Conservation (phyloP, 2,888 invertebrate genomes). For the Aphodius sticticus region DNA sequence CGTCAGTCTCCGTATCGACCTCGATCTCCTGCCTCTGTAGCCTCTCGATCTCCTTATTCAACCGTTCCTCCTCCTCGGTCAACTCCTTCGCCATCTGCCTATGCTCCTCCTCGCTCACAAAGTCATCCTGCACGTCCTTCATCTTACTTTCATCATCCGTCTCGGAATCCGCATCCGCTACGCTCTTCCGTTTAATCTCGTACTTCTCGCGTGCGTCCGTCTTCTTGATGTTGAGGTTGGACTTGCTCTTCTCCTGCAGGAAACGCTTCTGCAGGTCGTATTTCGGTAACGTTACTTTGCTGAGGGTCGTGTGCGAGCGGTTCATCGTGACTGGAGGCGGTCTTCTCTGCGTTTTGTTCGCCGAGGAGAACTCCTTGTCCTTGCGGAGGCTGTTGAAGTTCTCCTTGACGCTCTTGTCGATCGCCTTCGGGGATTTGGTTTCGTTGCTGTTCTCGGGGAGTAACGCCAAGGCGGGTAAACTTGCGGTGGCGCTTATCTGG, state of each 20-base stretch:
- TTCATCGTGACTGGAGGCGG: conserved; percentile 43
- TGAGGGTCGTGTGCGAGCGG: conserved; percentile 57
- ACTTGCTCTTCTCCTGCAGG: conserved; percentile 41
- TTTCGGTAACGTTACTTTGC: conserved; percentile 48
- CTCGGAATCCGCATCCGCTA: conserved; percentile 66
- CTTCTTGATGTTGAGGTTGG: conserved; percentile 43
- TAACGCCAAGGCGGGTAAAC: conserved; percentile 75
- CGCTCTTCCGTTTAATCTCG: conserved; percentile 64
- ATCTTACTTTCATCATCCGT: conserved; percentile 67
- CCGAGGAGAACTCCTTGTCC: conserved; percentile 31
- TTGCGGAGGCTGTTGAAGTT: conserved; percentile 55
- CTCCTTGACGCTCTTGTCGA: conserved; percentile 57
- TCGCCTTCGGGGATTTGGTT: conserved; percentile 44
- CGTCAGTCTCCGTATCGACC: conserved; percentile 83
- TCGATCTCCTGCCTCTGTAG: conserved; percentile 78
- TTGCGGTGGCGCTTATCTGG: conserved; percentile 82
- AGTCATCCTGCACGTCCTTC: conserved; percentile 65
- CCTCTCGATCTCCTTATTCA: conserved; percentile 80
- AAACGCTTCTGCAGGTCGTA: conserved; percentile 36
- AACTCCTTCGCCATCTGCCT: conserved; percentile 70
- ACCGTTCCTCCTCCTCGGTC: conserved; percentile 77
- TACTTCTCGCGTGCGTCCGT: conserved; percentile 61
- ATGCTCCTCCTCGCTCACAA: conserved; percentile 71
- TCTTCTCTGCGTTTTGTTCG: conserved; percentile 26
- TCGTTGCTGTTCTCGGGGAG: conserved; percentile 54